Evolutionary conservation across 2,888 invertebrate species (phyloP).

Genomic region (Galerucella pusilla): DNA sequence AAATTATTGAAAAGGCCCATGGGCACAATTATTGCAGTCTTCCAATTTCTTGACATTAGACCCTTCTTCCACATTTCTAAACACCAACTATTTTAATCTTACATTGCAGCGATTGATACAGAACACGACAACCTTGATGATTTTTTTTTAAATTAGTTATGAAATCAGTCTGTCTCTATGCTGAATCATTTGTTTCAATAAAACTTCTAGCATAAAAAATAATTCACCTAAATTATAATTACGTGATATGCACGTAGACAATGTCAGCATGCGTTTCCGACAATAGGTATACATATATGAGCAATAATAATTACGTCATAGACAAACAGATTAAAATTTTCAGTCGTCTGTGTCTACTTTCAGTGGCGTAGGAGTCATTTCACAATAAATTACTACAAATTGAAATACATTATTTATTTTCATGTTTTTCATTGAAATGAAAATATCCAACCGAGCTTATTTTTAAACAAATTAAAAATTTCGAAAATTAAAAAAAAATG

Average conservation of each 20-base stretch:
- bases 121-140: neutral
- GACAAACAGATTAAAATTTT: constrained; percentile 31
- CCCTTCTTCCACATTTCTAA: neutral
- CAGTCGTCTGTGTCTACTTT: constrained; percentile 18
- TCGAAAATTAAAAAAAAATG: too few relatives aligned
- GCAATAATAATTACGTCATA: constrained; percentile 29
- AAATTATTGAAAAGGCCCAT: too few relatives aligned
- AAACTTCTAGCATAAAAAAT: neutral
- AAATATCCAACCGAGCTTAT: too few relatives aligned
- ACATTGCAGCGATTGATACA: neutral
- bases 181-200: constrained; percentile 10
- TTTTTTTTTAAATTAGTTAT: neutral
- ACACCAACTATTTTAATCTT: neutral
- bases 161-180: constrained; percentile 3
- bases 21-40: too few relatives aligned
- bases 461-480: too few relatives aligned
- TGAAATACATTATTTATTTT: neutral
- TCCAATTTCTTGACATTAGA: too few relatives aligned
- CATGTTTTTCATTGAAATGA: too few relatives aligned
- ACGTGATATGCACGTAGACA: constrained; percentile 10
- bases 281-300: neutral
- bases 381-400: neutral
- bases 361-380: neutral
- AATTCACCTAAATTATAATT: constrained; percentile 11
- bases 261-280: constrained; percentile 14